Conservation (phyloP, 2,888 invertebrate genomes). For the Erebia epiphron region DNA sequence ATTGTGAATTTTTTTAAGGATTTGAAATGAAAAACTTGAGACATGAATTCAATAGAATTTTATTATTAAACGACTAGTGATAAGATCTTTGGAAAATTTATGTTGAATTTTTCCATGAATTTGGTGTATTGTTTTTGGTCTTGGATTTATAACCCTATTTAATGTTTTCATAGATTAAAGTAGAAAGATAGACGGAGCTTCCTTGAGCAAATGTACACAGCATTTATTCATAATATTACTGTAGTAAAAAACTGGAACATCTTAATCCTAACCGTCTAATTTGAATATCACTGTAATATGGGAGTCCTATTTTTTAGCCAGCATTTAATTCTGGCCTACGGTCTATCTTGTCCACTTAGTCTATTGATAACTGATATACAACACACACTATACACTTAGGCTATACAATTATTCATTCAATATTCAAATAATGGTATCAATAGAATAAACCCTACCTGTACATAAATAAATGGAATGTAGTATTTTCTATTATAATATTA, state of each 20-base stretch:
- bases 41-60: slow-evolving; percentile 8
- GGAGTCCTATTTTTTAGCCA: background rate
- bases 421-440: background rate
- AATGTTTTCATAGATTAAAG: background rate
- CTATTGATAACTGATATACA: background rate
- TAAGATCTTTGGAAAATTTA: slow-evolving; percentile 43
- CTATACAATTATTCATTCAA: background rate
- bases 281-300: background rate
- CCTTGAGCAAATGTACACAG: background rate
- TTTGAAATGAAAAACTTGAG: background rate
- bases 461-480: background rate
- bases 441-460: background rate
- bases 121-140: slow-evolving; percentile 10
- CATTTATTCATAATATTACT: too few relatives aligned
- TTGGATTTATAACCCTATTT: slow-evolving; percentile 4
- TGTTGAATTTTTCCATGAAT: background rate
- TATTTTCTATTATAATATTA: background rate
- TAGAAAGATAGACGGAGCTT: background rate
- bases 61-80: slow-evolving; percentile 48
- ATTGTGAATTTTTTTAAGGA: background rate
- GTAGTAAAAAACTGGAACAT: too few relatives aligned
- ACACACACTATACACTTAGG: too few relatives aligned
- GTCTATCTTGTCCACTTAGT: background rate
- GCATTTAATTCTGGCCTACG: too few relatives aligned
- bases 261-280: too few relatives aligned